These are phyloP conservation scores for Encarsia formosa DNA, from an alignment of 2,888 invertebrate genomes.

Conservation along the genomic window DNA sequence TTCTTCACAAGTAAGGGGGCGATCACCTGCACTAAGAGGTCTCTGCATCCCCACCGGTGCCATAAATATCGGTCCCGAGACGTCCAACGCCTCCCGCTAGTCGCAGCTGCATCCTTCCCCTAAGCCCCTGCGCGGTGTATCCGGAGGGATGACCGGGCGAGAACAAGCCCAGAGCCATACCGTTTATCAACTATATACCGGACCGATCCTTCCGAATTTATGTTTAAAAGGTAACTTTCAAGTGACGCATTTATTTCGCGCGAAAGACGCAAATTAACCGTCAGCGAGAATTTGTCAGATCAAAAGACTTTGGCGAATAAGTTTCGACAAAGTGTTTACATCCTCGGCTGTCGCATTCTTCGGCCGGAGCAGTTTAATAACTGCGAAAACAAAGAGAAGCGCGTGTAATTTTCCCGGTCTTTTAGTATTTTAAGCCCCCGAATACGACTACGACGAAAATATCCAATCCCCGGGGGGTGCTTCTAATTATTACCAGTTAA, in stretches of 20 bases:
- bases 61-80: slow-evolving; percentile 15
- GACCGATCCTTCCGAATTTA: not conserved
- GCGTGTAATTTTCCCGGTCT: slow-evolving; percentile 5
- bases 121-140: slow-evolving; percentile 1
- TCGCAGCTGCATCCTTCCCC: too few relatives aligned
- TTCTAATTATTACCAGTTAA: slow-evolving; percentile 49
- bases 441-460: slow-evolving; percentile 33
- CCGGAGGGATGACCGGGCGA: not conserved
- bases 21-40: too few relatives aligned
- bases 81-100: not conserved
- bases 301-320: too few relatives aligned
- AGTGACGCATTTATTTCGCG: too few relatives aligned
- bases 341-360: too few relatives aligned
- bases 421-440: slow-evolving; percentile 35
- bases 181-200: slow-evolving; percentile 12
- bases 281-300: too few relatives aligned
- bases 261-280: too few relatives aligned
- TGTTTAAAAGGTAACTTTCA: too few relatives aligned
- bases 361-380: too few relatives aligned
- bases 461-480: slow-evolving; percentile 39
- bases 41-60: too few relatives aligned
- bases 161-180: not conserved
- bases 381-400: too few relatives aligned
- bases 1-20: not conserved
- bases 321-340: too few relatives aligned